These are phyloP conservation scores for Nanorana parkeri DNA, from an alignment of 2,113 vertebrate genomes.

Conservation along the genomic window DNA sequence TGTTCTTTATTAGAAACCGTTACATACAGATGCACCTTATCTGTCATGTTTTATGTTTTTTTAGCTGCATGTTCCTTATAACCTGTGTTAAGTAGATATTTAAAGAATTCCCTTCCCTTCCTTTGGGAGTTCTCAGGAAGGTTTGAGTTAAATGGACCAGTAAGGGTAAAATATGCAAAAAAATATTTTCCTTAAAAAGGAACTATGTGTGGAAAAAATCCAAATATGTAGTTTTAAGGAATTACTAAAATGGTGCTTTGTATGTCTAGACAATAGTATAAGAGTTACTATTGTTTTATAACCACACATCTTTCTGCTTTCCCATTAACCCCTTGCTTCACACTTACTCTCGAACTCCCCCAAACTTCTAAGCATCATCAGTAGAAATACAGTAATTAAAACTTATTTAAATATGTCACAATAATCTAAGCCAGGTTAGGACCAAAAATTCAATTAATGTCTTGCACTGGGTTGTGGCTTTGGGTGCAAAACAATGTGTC, in stretches of 20 bases:
- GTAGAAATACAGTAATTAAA: no score
- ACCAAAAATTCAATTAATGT: no score
- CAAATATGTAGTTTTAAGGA: constrained; percentile 64
- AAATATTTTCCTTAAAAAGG: constrained; percentile 56
- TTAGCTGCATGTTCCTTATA: constrained; percentile 67
- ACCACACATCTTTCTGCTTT: no score
- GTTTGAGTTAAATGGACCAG: constrained; percentile 69
- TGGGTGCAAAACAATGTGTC: no score
- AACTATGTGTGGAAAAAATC: constrained; percentile 45
- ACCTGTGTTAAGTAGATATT: constrained; percentile 66
- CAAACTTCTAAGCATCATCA: no score
- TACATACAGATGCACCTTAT: constrained; percentile 61
- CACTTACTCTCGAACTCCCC: no score
- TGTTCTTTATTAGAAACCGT: constrained; percentile 60
- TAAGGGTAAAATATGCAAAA: constrained; percentile 63
- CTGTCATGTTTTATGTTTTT: constrained; percentile 66
- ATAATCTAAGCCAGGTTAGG: no score
- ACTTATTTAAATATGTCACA: no score
- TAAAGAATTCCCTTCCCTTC: constrained; percentile 70
- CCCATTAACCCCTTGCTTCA: no score
- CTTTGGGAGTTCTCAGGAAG: constrained; percentile 71
- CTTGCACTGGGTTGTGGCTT: no score
- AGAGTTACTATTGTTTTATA: no score
- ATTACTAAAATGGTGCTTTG: constrained; percentile 61
- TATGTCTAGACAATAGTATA: constrained; percentile 21